A percentile compares a stretch with the other conserved stretches of the same genome.
Evolutionary conservation across 2,888 invertebrate species (phyloP).

Genomic region (Tholera decimalis): DNA sequence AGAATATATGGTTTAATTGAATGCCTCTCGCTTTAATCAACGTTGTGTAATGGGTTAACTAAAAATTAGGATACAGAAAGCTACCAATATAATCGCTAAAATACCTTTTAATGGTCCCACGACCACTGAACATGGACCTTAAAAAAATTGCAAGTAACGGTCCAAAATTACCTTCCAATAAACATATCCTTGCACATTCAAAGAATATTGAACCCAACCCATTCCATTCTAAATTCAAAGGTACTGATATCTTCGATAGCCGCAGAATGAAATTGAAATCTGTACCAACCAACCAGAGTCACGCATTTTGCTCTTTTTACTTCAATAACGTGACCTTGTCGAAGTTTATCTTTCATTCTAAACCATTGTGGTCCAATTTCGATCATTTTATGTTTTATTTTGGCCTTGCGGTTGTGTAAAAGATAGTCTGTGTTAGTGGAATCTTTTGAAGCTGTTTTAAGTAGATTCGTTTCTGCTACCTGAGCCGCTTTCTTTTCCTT

Average conservation of each 20-base stretch:
- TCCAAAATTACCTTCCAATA: conserved; percentile 22
- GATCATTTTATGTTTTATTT: conserved; percentile 46
- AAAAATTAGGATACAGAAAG: background rate
- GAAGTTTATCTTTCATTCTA: conserved; percentile 46
- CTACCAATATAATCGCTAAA: background rate
- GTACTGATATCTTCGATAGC: conserved; percentile 36
- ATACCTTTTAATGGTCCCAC: background rate
- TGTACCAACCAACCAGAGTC: conserved; percentile 51
- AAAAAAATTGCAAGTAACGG: conserved; percentile 29
- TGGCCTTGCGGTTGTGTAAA: conserved; percentile 45
- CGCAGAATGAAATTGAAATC: conserved; percentile 67
- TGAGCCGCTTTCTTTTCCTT: conserved; percentile 29
- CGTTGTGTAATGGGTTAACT: too few species aligned
- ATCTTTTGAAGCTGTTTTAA: conserved; percentile 7
- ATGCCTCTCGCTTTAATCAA: too few species aligned
- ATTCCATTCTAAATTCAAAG: conserved; percentile 20
- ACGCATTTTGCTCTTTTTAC: conserved; percentile 57
- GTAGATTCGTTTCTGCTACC: conserved; percentile 24
- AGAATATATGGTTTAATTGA: background rate
- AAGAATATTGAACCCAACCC: conserved; percentile 23
- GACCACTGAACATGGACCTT: background rate
- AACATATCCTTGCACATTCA: conserved; percentile 6
- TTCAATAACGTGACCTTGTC: conserved; percentile 62
- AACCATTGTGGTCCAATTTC: conserved; percentile 56
- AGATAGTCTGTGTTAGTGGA: background rate